Base-by-base conservation (phyloP, 2,888 invertebrate genomes). In the Melanotus villosus region DNA sequence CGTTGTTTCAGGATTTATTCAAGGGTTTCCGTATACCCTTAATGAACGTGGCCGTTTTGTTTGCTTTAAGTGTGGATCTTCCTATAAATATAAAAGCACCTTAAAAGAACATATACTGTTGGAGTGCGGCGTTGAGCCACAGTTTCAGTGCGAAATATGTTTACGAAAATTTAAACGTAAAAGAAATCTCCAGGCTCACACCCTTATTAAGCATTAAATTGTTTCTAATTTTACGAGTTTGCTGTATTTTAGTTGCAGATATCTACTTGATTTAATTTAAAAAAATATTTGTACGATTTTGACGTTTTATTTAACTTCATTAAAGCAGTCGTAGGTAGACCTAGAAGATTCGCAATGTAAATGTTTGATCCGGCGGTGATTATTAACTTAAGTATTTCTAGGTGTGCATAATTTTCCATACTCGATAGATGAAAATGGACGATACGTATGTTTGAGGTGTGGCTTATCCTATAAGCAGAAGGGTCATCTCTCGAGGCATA, bases 401-500 rank as follows among this genome's bases (percentile, higher is more conserved):
- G 32, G 32, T 5, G 10, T 32, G 6, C 3, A 26, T 1, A 6
- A 26, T 26, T 1, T 32, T 32, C 2, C 32, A 1, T 3, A 32
- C 10, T 32, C 32, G 1, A 32, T 32, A 32, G 9, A 5, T 10
- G 6, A 32, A 32, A 5, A 1, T 32, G 32, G 32, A 10, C 54
- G 62, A 9, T 70, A 59, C 58, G 30, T 60, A 5, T 60, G 59
- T 38, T 21, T 16, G 18, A 43, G 21, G n/a, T n/a, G n/a, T n/a
- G n/a, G n/a, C n/a, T n/a, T n/a, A n/a, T n/a, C n/a, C n/a, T n/a
- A n/a, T n/a, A n/a, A n/a, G n/a, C n/a, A n/a, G n/a, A n/a, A n/a
- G n/a, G n/a, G n/a, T n/a, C n/a, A n/a, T n/a, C n/a, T 74, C 12
- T 57, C 64, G 18, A 69, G 74, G 19, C 77, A 77, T 58, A 64